Percentiles rank a stretch among this genome's conserved stretches.
Conservation (phyloP, 2,113 vertebrate genomes). For the Xiphophorus maculatus region DNA sequence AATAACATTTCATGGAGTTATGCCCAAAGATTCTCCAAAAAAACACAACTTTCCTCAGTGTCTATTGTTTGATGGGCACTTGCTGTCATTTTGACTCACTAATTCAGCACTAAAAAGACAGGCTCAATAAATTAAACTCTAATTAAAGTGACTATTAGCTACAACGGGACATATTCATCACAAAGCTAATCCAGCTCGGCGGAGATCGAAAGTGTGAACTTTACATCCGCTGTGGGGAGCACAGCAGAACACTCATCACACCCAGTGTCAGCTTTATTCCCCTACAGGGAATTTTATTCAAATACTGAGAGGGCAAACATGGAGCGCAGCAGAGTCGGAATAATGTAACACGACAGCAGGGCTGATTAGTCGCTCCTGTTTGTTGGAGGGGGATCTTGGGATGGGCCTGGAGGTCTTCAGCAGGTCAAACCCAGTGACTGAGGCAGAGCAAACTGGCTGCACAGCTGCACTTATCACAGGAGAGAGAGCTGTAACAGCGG, state of each 20-base stretch:
- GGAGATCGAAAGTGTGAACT: conserved; percentile 35
- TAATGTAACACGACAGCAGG: conserved; percentile 26
- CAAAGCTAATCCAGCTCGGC: conserved; percentile 21
- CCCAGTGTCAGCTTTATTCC: conserved; percentile 36
- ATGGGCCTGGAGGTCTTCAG: not conserved
- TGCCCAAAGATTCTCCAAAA: not conserved
- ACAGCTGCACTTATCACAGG: conserved; percentile 5
- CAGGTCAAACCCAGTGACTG: conserved; percentile 22
- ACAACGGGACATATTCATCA: conserved; percentile 25
- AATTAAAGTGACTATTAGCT: not conserved
- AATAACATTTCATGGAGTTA: no score
- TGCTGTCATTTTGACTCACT: not conserved
- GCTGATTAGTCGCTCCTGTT: conserved; percentile 18
- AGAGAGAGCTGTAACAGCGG: not conserved
- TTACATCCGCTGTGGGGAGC: conserved; percentile 41
- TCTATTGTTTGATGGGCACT: not conserved
- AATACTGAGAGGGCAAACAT: conserved; percentile 19
- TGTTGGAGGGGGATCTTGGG: not conserved
- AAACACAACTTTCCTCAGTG: not conserved
- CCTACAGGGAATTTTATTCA: conserved; percentile 30
- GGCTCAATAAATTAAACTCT: not conserved
- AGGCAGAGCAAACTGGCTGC: conserved; percentile 6
- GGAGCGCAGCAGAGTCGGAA: not conserved
- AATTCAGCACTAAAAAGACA: not conserved
- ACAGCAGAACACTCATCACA: conserved; percentile 33